phyloP scores from a whole-genome alignment of 2,888 invertebrate genomes.

The Clistopyga incitator region DNA sequence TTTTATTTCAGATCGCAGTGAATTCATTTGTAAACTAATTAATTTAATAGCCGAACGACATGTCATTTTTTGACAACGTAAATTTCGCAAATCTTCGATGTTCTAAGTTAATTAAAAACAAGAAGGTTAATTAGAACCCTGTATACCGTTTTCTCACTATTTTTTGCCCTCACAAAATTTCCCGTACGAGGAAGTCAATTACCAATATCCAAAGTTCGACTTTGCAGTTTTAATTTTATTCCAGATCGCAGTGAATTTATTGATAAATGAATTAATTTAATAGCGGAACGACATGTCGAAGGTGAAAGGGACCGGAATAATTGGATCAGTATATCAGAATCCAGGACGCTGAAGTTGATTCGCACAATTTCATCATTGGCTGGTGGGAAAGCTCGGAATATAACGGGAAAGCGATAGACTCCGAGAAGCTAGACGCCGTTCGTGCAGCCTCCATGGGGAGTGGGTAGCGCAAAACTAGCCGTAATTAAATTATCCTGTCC shows the following conservation, averaged over 20 bases:
- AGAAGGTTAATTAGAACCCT: too few relatives aligned
- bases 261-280: neutral
- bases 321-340: neutral
- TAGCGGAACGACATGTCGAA: neutral
- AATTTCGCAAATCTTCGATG: too few relatives aligned
- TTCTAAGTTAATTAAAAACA: too few relatives aligned
- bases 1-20: neutral
- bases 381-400: constrained; percentile 3
- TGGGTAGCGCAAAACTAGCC: constrained; percentile 58
- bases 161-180: too few relatives aligned
- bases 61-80: too few relatives aligned
- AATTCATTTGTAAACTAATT: neutral
- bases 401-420: constrained; percentile 7
- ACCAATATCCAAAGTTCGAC: too few relatives aligned
- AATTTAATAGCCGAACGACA: neutral
- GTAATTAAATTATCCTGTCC: constrained; percentile 82
- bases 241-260: neutral
- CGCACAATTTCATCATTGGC: constrained; percentile 26
- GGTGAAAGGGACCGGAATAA: neutral
- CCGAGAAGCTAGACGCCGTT: constrained; percentile 17
- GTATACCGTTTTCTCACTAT: too few relatives aligned
- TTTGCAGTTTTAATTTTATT: too few relatives aligned
- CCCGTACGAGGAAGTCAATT: too few relatives aligned
- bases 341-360: constrained; percentile 5
- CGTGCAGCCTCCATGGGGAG: constrained; percentile 4